phyloP scores from a whole-genome alignment of 2,113 vertebrate species.

The Xerus inauris region DNA sequence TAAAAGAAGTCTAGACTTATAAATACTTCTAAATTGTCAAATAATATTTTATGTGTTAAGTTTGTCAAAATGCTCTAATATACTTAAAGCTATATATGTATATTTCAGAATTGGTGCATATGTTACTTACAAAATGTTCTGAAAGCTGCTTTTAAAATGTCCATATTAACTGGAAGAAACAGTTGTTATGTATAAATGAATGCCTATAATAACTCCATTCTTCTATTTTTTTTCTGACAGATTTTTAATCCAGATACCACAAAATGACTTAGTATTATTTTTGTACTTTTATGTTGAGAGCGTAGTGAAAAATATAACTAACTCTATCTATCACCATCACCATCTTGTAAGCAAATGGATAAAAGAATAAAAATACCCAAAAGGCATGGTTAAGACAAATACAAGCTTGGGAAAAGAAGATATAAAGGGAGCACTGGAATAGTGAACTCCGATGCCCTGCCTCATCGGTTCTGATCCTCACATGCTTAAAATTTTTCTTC shows the following conservation, averaged over 20 bases:
- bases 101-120: neutral
- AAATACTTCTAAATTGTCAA: conserved; percentile 52
- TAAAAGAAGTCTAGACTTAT: conserved; percentile 59
- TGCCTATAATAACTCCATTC: neutral
- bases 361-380: neutral
- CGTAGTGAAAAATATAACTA: neutral
- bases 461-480: neutral
- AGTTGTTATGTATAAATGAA: neutral
- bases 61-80: conserved; percentile 46
- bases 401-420: neutral
- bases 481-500: neutral
- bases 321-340: neutral
- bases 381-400: neutral
- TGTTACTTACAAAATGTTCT: neutral
- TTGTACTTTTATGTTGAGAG: neutral
- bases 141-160: neutral
- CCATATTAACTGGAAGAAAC: neutral
- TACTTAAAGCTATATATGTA: neutral
- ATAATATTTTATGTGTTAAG: conserved; percentile 52
- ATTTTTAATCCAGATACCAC: neutral
- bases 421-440: neutral
- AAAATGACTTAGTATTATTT: neutral
- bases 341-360: neutral
- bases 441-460: neutral
- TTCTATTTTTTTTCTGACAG: neutral